Evolutionary conservation across 2,797 vertebrate genomes (phyloP).

Genomic region (Neosilurus mollespiculum): DNA sequence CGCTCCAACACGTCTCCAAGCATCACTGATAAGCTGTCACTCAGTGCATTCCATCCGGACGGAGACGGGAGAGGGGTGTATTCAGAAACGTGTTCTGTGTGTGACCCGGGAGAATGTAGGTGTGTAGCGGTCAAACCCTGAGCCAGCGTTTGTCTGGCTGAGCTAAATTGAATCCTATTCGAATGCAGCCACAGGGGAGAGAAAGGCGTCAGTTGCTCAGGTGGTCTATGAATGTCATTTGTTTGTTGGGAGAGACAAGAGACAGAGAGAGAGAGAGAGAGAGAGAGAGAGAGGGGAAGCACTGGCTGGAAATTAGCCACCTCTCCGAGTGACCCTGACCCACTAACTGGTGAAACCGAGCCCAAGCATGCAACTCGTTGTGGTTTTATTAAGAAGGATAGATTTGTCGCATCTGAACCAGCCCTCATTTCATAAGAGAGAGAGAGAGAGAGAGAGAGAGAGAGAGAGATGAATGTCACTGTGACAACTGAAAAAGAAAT

Average conservation of each 20-base stretch:
- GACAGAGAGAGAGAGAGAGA: neutral
- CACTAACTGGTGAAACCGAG: conserved; percentile 51
- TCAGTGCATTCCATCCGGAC: conserved; percentile 53
- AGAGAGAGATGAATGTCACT: conserved; percentile 39
- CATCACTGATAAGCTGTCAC: conserved; percentile 58
- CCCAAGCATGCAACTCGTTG: conserved; percentile 1
- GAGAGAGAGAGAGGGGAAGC: conserved; percentile 28
- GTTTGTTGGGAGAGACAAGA: conserved; percentile 67
- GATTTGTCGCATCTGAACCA: conserved; percentile 42
- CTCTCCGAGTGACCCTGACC: conserved; percentile 43
- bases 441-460: conserved; percentile 27
- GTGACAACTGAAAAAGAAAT: conserved; percentile 46
- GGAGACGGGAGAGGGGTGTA: conserved; percentile 6
- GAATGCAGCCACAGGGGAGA: conserved; percentile 71
- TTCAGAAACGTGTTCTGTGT: conserved; percentile 44
- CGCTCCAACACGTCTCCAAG: neutral
- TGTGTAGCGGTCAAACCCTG: conserved; percentile 68
- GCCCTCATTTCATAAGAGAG: conserved; percentile 43
- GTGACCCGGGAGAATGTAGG: conserved; percentile 55
- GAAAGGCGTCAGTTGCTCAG: conserved; percentile 65
- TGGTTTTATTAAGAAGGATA: conserved; percentile 34
- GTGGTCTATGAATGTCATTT: conserved; percentile 77
- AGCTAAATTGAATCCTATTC: conserved; percentile 66
- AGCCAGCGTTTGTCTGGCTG: conserved; percentile 33
- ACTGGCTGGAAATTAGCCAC: conserved; percentile 17